Conservation (phyloP, 2,113 vertebrate species). For the Tyto alba region DNA sequence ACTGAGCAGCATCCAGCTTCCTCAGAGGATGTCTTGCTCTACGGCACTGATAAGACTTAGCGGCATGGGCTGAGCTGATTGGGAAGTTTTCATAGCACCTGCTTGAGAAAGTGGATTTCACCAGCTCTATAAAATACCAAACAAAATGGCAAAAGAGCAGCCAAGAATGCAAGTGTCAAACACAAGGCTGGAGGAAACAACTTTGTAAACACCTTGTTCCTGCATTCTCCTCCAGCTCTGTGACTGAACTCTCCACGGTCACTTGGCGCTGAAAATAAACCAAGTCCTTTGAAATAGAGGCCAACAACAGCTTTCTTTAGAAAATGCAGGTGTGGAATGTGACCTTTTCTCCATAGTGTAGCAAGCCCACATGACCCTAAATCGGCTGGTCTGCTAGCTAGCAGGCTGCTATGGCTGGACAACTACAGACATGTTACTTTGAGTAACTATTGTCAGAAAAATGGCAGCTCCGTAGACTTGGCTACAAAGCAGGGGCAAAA, state of each 20-base stretch:
- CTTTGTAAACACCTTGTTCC: constrained; percentile 35
- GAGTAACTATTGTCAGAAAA: not conserved
- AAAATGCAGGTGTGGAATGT: constrained; percentile 35
- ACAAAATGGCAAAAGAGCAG: not conserved
- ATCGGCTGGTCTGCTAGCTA: not conserved
- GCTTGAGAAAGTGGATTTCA: not conserved
- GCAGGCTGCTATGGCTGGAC: not conserved
- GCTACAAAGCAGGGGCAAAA: not conserved
- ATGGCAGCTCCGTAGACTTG: rapidly evolving
- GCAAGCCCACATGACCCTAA: not conserved
- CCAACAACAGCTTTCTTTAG: constrained; percentile 39
- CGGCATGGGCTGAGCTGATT: not conserved
- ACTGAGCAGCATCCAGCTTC: not conserved
- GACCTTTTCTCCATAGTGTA: not conserved
- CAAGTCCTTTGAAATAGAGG: not conserved
- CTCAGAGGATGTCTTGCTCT: not conserved
- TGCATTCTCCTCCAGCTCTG: not conserved
- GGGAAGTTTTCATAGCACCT: not conserved
- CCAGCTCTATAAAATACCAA: not conserved
- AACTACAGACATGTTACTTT: not conserved
- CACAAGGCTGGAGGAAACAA: not conserved
- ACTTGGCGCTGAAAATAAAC: constrained; percentile 27
- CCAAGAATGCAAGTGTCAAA: not conserved
- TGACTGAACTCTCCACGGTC: not conserved
- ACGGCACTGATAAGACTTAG: not conserved